phyloP scores from a whole-genome alignment of 2,888 invertebrate genomes.

The Acleris holmiana region DNA sequence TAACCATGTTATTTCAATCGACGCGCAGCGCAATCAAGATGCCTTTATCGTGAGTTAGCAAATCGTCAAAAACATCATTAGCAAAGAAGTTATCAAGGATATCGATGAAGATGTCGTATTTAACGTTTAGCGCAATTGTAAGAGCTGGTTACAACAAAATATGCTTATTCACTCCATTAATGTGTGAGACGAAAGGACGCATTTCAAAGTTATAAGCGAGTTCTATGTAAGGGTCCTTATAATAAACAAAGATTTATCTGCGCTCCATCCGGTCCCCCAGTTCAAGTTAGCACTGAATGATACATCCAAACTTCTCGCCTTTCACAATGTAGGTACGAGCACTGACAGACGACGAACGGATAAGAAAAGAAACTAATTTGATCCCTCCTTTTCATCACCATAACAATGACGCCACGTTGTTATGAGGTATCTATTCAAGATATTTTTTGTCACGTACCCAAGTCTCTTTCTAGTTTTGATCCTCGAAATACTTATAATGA shows the following conservation, averaged over 20 bases:
- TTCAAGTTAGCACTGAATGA: conserved; percentile 40
- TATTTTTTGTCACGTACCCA: conserved; percentile 28
- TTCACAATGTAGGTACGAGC: conserved; percentile 51
- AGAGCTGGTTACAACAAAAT: not conserved
- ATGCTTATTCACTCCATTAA: not conserved
- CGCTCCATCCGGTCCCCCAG: conserved; percentile 40
- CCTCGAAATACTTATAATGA: not conserved
- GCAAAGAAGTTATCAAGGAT: conserved; percentile 4
- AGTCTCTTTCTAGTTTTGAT: conserved; percentile 23
- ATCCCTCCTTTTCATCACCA: conserved; percentile 46
- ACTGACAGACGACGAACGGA: conserved; percentile 49
- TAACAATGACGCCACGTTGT: conserved; percentile 45
- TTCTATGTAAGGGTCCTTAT: conserved; percentile 42
- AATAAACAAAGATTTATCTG: conserved; percentile 46
- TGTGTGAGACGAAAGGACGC: conserved; percentile 1
- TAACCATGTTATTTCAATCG: not conserved
- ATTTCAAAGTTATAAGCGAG: conserved; percentile 39
- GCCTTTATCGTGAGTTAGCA: conserved; percentile 5
- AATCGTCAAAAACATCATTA: not conserved
- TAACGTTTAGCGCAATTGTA: too few relatives aligned
- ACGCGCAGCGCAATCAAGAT: conserved; percentile 12
- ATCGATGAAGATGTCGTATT: not conserved
- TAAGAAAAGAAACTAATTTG: conserved; percentile 51
- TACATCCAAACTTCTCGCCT: conserved; percentile 46
- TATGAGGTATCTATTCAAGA: conserved; percentile 47